phyloP scores from a whole-genome alignment of 2,113 vertebrate species.

The Zeus faber region DNA sequence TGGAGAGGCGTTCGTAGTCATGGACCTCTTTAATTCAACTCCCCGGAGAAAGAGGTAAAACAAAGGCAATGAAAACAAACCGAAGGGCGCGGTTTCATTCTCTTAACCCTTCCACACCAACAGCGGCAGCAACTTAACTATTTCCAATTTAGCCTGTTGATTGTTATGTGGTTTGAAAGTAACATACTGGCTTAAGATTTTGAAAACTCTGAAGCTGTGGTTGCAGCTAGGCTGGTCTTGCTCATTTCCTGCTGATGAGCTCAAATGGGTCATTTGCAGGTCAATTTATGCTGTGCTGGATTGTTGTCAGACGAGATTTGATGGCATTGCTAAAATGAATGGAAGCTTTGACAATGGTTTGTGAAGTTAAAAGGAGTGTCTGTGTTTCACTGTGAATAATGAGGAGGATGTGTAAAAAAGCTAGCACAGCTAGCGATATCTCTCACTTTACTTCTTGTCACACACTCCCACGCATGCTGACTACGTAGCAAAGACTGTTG shows the following conservation, averaged over 20 bases:
- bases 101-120: slow-evolving; percentile 18
- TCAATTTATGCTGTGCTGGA: not conserved
- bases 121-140: too few relatives aligned
- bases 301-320: slow-evolving; percentile 1
- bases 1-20: slow-evolving; percentile 35
- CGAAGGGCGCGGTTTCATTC: slow-evolving; percentile 38
- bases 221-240: not conserved
- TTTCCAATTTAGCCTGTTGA: not conserved
- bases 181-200: slow-evolving; percentile 16
- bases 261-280: slow-evolving; percentile 12
- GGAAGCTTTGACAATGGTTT: not conserved
- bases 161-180: slow-evolving; percentile 1
- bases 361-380: not conserved
- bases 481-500: not conserved
- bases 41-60: slow-evolving; percentile 45
- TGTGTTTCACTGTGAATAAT: slow-evolving; percentile 12
- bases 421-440: slow-evolving; percentile 11
- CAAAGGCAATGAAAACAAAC: slow-evolving; percentile 51
- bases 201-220: slow-evolving; percentile 3
- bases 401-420: slow-evolving; percentile 5
- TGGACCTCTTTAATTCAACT: slow-evolving; percentile 54
- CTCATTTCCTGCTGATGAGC: slow-evolving; percentile 31
- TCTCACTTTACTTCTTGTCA: slow-evolving; percentile 24
- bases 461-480: slow-evolving; percentile 19
- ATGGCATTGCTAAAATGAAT: not conserved